Percentiles rank a stretch among this genome's conserved stretches.
These are phyloP conservation scores for Synergus umbraculus DNA, from an alignment of 2,888 invertebrate genomes.

Conservation along the genomic window DNA sequence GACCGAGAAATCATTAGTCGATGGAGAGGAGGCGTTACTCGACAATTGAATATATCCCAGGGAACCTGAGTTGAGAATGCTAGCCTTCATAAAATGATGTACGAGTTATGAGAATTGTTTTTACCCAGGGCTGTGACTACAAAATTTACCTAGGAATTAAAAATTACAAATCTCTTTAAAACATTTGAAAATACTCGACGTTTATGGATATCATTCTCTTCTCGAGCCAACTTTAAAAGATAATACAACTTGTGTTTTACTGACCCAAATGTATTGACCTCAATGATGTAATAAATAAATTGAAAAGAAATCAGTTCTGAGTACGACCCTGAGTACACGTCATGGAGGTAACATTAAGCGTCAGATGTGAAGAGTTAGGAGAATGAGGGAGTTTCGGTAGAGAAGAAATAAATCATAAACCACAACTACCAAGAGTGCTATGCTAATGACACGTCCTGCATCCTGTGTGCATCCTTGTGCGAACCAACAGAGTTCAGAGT, in stretches of 20 bases:
- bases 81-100: constrained; percentile 3
- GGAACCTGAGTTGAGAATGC: constrained; percentile 45
- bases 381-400: constrained; percentile 44
- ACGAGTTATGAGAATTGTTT: constrained; percentile 45
- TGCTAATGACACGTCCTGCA: constrained; percentile 72
- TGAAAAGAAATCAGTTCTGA: background rate
- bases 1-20: constrained; percentile 47
- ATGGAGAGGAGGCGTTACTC: constrained; percentile 55
- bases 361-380: constrained; percentile 50
- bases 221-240: background rate
- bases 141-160: background rate
- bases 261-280: background rate
- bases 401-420: constrained; percentile 71
- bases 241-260: background rate
- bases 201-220: background rate
- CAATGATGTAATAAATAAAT: background rate
- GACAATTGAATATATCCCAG: constrained; percentile 57
- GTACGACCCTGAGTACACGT: constrained; percentile 42
- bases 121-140: constrained; percentile 27
- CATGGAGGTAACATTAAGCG: constrained; percentile 53
- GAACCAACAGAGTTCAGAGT: constrained; percentile 39
- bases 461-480: constrained; percentile 63
- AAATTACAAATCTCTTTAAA: too few relatives aligned
- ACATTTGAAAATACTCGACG: too few relatives aligned
- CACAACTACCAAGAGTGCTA: constrained; percentile 60